These are phyloP conservation scores for Boulengeromyrus knoepffleri DNA, from an alignment of 2,113 vertebrate species.

Conservation along the genomic window DNA sequence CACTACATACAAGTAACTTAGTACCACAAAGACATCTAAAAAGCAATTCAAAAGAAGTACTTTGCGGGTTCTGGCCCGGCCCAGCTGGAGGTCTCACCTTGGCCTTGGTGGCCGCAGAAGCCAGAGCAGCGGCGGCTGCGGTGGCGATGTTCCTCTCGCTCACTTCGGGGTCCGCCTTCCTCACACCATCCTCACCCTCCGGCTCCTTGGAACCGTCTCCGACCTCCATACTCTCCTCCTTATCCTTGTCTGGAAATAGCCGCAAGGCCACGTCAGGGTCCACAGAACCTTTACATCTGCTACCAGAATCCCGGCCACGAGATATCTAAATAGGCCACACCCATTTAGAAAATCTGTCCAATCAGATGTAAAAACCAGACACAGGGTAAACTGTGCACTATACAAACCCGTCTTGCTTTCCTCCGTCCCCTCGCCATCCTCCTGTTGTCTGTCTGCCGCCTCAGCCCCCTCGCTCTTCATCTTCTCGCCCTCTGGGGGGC, in stretches of 20 bases:
- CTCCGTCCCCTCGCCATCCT: conserved; percentile 49
- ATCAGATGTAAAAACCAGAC: neutral
- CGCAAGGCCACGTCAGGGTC: neutral
- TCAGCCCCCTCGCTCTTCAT: conserved; percentile 39
- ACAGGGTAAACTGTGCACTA: neutral
- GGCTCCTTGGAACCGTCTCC: conserved; percentile 58
- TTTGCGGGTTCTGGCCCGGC: neutral
- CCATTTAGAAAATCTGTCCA: neutral
- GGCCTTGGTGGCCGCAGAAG: conserved; percentile 96
- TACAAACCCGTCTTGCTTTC: conserved; percentile 33
- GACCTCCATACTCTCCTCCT: conserved; percentile 77
- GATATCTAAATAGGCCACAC: neutral
- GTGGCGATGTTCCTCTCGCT: conserved; percentile 93
- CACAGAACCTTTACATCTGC: neutral
- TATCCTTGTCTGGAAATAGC: conserved; percentile 47
- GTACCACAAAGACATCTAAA: neutral
- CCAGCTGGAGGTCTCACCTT: conserved; percentile 66
- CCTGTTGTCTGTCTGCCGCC: conserved; percentile 52
- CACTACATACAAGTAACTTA: neutral
- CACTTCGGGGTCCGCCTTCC: conserved; percentile 81
- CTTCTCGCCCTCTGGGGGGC: conserved; percentile 59
- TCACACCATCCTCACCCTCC: conserved; percentile 72
- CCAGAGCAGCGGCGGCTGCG: conserved; percentile 88
- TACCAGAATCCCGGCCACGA: neutral
- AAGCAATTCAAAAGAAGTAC: neutral